Conservation (phyloP, 2,113 vertebrate genomes). For the Balaeniceps rex region DNA sequence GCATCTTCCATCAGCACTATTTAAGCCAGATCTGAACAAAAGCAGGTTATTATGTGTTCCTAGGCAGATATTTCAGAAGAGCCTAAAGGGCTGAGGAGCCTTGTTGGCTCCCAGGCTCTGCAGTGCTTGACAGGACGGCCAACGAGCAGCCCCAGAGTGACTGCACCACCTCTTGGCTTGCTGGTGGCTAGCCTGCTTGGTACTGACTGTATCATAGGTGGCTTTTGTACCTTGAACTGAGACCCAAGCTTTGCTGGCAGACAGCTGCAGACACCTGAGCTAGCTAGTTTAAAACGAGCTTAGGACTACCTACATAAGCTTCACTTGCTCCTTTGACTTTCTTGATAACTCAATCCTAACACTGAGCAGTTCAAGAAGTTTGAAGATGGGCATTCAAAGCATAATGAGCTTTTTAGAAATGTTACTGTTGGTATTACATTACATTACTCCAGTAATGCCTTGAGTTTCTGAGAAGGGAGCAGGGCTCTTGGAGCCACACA, state of each 20-base stretch:
- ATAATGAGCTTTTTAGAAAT: not conserved
- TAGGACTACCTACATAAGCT: not conserved
- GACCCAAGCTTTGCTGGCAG: not conserved
- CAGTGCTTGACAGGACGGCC: not conserved
- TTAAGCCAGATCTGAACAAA: not conserved
- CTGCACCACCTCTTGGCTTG: not conserved
- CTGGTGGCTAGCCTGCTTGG: not conserved
- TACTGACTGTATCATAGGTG: not conserved
- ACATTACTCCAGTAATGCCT: not conserved
- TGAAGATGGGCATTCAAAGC: not conserved
- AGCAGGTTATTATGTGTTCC: not conserved
- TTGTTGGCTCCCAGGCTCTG: not conserved
- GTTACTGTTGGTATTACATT: not conserved
- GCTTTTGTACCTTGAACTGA: not conserved
- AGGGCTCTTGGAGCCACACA: not conserved
- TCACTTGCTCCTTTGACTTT: not conserved
- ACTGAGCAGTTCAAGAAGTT: not conserved
- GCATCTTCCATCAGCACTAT: not conserved
- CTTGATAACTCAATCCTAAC: not conserved
- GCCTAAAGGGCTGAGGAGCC: not conserved
- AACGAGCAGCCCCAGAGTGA: not conserved
- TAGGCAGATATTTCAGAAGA: not conserved
- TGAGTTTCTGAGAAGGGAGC: not conserved
- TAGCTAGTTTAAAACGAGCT: not conserved
- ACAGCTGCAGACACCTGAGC: not conserved